phyloP scores from a whole-genome alignment of 2,113 vertebrate species.

The Cnemophilus loriae region DNA sequence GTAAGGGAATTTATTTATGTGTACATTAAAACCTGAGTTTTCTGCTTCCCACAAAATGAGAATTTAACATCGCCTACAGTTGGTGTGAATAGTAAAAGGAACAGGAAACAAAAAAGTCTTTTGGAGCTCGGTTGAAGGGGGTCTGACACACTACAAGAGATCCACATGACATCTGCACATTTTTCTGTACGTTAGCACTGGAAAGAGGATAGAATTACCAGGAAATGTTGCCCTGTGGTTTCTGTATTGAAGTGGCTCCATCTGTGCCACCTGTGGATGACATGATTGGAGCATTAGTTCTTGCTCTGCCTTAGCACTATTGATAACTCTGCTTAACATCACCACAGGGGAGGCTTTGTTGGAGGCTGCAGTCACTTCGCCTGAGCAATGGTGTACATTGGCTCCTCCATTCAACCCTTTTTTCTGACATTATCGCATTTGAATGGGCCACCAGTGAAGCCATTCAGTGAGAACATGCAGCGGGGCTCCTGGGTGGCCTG shows the following conservation, averaged over 20 bases:
- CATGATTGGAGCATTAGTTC: conserved; percentile 75
- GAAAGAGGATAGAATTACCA: conserved; percentile 63
- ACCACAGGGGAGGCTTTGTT: conserved; percentile 74
- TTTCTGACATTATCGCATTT: conserved; percentile 74
- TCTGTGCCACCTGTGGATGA: conserved; percentile 77
- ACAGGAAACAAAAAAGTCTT: conserved; percentile 41
- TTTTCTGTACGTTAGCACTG: conserved; percentile 44
- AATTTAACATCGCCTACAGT: conserved; percentile 31
- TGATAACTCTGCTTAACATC: conserved; percentile 77
- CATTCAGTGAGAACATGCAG: conserved; percentile 74
- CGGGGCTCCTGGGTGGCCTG: conserved; percentile 76
- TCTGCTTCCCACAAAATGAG: conserved; percentile 5
- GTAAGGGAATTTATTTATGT: conserved; percentile 14
- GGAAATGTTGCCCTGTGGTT: conserved; percentile 70
- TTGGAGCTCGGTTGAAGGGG: conserved; percentile 5
- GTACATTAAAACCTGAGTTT: not conserved
- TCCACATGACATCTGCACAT: conserved; percentile 38
- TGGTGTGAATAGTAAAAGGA: conserved; percentile 44
- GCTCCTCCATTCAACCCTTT: conserved; percentile 61
- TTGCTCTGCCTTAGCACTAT: conserved; percentile 66
- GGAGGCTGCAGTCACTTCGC: conserved; percentile 73
- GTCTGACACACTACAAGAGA: conserved; percentile 17
- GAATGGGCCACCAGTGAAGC: conserved; percentile 84
- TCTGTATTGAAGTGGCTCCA: conserved; percentile 65
- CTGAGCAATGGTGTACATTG: conserved; percentile 78